Conservation (phyloP, 2,888 invertebrate genomes). For the Eudasyphora cyanicolor region DNA sequence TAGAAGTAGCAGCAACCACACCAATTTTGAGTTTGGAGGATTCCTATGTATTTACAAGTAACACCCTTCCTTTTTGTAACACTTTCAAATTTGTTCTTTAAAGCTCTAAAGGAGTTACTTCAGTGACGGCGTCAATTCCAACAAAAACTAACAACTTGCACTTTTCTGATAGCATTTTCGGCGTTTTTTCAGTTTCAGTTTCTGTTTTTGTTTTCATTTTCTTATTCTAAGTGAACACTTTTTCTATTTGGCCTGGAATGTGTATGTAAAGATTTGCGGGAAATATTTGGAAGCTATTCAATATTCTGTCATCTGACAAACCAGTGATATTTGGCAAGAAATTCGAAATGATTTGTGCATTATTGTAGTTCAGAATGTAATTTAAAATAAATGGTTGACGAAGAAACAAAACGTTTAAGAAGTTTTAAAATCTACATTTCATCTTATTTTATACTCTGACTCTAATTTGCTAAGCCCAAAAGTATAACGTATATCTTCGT, state of each 20-base stretch:
- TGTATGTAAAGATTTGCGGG: neutral
- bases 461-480: too few relatives aligned
- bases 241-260: neutral
- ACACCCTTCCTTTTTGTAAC: slow-evolving; percentile 40
- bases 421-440: too few relatives aligned
- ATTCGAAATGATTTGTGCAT: too few relatives aligned
- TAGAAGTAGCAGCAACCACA: slow-evolving; percentile 7
- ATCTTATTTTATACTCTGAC: too few relatives aligned
- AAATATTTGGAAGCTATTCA: neutral
- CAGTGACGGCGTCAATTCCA: neutral
- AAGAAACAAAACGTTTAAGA: too few relatives aligned
- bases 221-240: neutral
- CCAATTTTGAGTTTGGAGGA: slow-evolving; percentile 21
- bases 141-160: slow-evolving; percentile 36
- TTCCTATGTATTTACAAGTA: slow-evolving; percentile 15
- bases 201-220: neutral
- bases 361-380: too few relatives aligned
- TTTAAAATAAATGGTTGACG: too few relatives aligned
- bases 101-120: slow-evolving; percentile 29
- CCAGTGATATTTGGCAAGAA: neutral
- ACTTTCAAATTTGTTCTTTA: slow-evolving; percentile 27
- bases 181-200: slow-evolving; percentile 5
- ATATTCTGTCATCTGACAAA: neutral
- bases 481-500: too few relatives aligned
- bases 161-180: slow-evolving; percentile 46